A percentile compares a stretch with the other conserved stretches of the same genome.
These are phyloP conservation scores for Clarias gariepinus DNA, from an alignment of 2,113 vertebrate genomes.

Conservation along the genomic window DNA sequence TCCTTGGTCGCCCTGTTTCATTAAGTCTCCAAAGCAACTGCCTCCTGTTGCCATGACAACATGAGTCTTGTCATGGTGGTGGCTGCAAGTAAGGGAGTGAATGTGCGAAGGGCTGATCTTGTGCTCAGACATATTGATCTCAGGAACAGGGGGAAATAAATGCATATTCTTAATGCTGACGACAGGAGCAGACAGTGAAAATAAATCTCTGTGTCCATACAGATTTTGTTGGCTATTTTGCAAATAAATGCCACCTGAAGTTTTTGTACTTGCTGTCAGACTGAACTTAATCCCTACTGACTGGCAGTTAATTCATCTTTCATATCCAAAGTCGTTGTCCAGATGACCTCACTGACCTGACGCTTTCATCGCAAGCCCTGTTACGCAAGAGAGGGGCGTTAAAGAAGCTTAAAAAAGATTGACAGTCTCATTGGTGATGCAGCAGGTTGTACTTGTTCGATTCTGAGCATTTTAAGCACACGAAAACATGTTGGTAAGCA, in stretches of 20 bases:
- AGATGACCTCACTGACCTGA: neutral
- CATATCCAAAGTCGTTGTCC: neutral
- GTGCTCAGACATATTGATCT: constrained; percentile 38
- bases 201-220: neutral
- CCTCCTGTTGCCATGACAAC: constrained; percentile 53
- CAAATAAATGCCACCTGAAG: neutral
- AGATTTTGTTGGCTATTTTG: neutral
- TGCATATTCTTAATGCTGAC: constrained; percentile 1
- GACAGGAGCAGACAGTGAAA: neutral
- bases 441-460: neutral
- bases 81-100: constrained; percentile 26
- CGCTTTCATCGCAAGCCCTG: neutral
- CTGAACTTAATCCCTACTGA: neutral
- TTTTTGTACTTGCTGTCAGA: neutral
- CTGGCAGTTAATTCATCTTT: neutral
- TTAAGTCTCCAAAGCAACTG: constrained; percentile 54
- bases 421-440: neutral
- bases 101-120: constrained; percentile 1
- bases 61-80: constrained; percentile 35
- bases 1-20: constrained; percentile 46
- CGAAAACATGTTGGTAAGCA: neutral
- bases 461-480: neutral
- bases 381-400: neutral
- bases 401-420: neutral
- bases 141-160: neutral